Percentiles rank a stretch among this genome's conserved stretches.
Evolutionary conservation across 2,113 vertebrate species (phyloP).

Genomic region (Labeo rohita): DNA sequence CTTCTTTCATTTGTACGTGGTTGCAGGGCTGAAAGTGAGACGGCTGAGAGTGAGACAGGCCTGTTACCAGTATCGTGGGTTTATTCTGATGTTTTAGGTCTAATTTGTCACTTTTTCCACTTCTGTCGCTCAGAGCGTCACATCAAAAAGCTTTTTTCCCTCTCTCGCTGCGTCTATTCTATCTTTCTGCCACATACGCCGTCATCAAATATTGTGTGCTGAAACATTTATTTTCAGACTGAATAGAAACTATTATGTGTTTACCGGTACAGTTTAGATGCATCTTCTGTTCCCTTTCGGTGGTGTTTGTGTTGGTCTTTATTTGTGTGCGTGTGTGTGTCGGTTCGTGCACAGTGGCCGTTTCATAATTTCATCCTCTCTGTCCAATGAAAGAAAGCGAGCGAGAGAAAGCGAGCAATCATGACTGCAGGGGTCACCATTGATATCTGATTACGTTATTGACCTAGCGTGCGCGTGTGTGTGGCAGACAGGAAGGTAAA

Average conservation of each 20-base stretch:
- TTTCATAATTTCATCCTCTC: conserved; percentile 63
- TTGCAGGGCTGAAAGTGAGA: conserved; percentile 48
- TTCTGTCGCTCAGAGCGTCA: conserved; percentile 73
- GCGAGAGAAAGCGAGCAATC: conserved; percentile 66
- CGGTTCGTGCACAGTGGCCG: conserved; percentile 56
- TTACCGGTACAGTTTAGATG: conserved; percentile 19
- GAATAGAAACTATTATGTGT: neutral
- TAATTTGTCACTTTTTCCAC: conserved; percentile 82
- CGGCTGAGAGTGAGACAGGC: conserved; percentile 3
- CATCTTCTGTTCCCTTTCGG: neutral
- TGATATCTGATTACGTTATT: conserved; percentile 82
- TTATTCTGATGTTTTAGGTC: conserved; percentile 64
- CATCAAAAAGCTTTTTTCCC: conserved; percentile 70
- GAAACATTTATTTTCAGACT: conserved; percentile 14
- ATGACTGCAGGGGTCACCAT: conserved; percentile 69
- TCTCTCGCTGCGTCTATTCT: conserved; percentile 50
- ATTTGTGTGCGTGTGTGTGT: conserved; percentile 40
- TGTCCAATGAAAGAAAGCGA: conserved; percentile 64
- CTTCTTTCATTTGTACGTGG: conserved; percentile 57
- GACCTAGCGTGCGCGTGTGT: conserved; percentile 65
- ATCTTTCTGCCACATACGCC: neutral
- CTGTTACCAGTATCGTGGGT: conserved; percentile 8
- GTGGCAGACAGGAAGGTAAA: conserved; percentile 55
- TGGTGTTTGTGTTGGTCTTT: conserved; percentile 26
- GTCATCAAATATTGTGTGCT: neutral